A percentile compares a stretch with the other conserved stretches of the same genome.
Conservation (phyloP, 2,888 invertebrate genomes). For the Apamea monoglypha region DNA sequence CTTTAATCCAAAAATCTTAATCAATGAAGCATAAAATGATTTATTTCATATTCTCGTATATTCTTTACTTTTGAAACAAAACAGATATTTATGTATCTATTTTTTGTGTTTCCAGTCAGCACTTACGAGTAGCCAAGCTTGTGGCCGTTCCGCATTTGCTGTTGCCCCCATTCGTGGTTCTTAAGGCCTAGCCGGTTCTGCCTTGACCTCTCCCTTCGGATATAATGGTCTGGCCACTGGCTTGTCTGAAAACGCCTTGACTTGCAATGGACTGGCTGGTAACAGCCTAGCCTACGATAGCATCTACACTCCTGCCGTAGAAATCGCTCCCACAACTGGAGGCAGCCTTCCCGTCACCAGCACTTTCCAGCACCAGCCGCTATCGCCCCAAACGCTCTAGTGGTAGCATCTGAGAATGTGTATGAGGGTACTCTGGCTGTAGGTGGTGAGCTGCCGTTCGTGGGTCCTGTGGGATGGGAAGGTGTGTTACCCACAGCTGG, state of each 20-base stretch:
- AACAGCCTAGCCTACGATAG: constrained; percentile 11
- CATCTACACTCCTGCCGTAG: constrained; percentile 40
- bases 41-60: background rate
- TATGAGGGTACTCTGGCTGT: constrained; percentile 52
- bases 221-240: background rate
- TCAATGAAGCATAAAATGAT: background rate
- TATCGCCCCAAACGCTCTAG: constrained; percentile 41
- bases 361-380: no score
- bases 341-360: constrained; percentile 51
- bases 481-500: constrained; percentile 48
- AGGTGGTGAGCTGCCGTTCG: constrained; percentile 57
- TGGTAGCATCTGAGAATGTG: constrained; percentile 52
- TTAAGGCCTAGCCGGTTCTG: constrained; percentile 22
- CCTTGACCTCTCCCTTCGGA: background rate
- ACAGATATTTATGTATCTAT: background rate
- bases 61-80: background rate
- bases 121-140: constrained; percentile 45
- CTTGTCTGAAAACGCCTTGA: background rate
- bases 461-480: no score
- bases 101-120: constrained; percentile 44
- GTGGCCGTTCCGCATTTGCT: constrained; percentile 16
- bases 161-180: constrained; percentile 7
- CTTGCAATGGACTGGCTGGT: constrained; percentile 25
- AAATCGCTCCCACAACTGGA: constrained; percentile 44
- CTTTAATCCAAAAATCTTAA: background rate